Percentiles rank a stretch among this genome's conserved stretches.
These are phyloP conservation scores for Megastigmus dorsalis DNA, from an alignment of 2,888 invertebrate species.

Conservation along the genomic window DNA sequence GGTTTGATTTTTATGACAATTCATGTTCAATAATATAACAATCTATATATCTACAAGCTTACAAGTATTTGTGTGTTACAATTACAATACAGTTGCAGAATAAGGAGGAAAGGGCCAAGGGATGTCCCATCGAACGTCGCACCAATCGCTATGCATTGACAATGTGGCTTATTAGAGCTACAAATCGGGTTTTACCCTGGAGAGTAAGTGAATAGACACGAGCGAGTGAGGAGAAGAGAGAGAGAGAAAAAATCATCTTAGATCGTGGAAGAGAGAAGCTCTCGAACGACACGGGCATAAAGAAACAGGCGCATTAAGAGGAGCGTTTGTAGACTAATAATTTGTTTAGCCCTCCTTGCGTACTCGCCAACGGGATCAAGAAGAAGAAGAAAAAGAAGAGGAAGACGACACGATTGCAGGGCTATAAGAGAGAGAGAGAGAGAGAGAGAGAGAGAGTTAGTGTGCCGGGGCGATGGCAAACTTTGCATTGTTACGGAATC, in stretches of 20 bases:
- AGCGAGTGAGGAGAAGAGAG: neutral
- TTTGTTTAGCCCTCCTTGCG: constrained; percentile 43
- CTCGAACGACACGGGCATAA: constrained; percentile 20
- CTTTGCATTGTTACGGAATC: constrained; percentile 69
- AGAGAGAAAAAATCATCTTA: neutral
- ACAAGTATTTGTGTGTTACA: too few species aligned
- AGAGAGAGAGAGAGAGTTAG: constrained; percentile 27
- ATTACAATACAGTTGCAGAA: too few species aligned
- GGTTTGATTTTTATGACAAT: too few species aligned
- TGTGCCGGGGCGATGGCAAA: constrained; percentile 56
- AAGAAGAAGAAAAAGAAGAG: neutral
- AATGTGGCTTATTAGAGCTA: constrained; percentile 39
- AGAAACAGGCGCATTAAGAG: constrained; percentile 41
- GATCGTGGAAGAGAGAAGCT: neutral
- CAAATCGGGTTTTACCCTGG: constrained; percentile 35
- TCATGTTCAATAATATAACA: too few species aligned
- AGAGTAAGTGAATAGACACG: constrained; percentile 13
- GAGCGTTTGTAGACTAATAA: constrained; percentile 47
- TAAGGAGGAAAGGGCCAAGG: too few species aligned
- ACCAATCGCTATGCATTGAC: constrained; percentile 1
- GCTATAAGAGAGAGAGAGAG: neutral
- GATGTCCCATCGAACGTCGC: neutral
- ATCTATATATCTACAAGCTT: too few species aligned
- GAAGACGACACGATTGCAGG: neutral
- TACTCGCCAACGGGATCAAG: neutral